These are phyloP conservation scores for Erebia palarica DNA, from an alignment of 2,888 invertebrate genomes.

Conservation along the genomic window DNA sequence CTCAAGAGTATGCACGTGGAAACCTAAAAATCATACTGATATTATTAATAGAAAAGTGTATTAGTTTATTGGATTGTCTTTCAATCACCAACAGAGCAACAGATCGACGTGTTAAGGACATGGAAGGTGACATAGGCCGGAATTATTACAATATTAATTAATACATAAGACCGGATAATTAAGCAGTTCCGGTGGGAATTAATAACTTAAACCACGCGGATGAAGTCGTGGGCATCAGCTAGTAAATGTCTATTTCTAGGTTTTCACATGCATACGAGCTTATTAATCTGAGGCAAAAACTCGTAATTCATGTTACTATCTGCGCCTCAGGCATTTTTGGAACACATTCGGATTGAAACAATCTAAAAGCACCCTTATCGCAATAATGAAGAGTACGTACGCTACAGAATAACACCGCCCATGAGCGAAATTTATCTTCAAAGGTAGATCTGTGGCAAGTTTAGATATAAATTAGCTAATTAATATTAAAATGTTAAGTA, in stretches of 20 bases:
- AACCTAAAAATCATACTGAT: not conserved
- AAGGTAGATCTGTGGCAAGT: constrained; percentile 20
- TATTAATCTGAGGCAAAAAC: not conserved
- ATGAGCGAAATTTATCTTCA: constrained; percentile 10
- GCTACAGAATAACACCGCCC: constrained; percentile 6
- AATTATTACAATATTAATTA: too few relatives aligned
- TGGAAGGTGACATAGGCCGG: too few relatives aligned
- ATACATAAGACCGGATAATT: too few relatives aligned
- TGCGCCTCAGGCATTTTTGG: not conserved
- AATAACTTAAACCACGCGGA: too few relatives aligned
- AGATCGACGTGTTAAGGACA: too few relatives aligned
- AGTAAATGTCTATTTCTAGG: too few relatives aligned
- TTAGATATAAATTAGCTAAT: constrained; percentile 17
- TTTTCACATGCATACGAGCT: not conserved
- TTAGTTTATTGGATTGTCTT: too few relatives aligned
- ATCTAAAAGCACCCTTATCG: constrained; percentile 7
- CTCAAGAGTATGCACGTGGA: not conserved
- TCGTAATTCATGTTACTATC: constrained; percentile 9
- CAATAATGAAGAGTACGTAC: constrained; percentile 9
- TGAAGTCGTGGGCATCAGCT: too few relatives aligned
- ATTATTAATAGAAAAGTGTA: too few relatives aligned
- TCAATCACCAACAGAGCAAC: too few relatives aligned
- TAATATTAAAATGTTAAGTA: constrained; percentile 1
- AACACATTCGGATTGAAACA: not conserved
- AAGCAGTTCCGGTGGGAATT: too few relatives aligned